These are phyloP conservation scores for Thalassaphorura encarpata DNA, from an alignment of 1,140 invertebrate species.

Conservation along the genomic window DNA sequence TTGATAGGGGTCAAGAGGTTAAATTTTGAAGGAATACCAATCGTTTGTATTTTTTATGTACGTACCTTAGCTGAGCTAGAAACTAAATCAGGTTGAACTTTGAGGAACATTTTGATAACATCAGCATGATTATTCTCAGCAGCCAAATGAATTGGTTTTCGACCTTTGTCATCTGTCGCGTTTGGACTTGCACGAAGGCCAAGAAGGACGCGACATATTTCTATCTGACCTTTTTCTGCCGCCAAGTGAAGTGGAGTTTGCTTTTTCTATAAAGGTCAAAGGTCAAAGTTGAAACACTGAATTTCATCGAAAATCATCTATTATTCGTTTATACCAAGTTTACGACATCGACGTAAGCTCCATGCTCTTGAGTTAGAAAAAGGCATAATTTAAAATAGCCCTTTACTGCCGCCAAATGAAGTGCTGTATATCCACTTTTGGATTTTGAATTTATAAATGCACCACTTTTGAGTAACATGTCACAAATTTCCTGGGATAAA, in stretches of 20 bases:
- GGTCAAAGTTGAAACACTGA: background rate
- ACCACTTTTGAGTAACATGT: slow-evolving; percentile 91
- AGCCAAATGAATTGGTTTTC: slow-evolving; percentile 78
- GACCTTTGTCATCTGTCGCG: slow-evolving; percentile 85
- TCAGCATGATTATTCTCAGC: slow-evolving; percentile 98
- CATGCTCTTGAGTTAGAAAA: slow-evolving; percentile 84
- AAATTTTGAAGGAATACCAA: background rate
- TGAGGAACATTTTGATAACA: slow-evolving; percentile 93
- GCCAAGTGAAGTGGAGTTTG: slow-evolving; percentile 80
- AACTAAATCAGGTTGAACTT: slow-evolving; percentile 87
- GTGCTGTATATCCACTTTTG: slow-evolving; percentile 65
- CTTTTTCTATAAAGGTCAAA: slow-evolving; percentile 47
- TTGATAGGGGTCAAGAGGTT: slow-evolving; percentile 7
- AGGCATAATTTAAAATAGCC: slow-evolving; percentile 74
- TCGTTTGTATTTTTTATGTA: slow-evolving; percentile 1
- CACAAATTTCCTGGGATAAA: slow-evolving; percentile 47
- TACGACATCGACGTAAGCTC: slow-evolving; percentile 86
- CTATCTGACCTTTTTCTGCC: slow-evolving; percentile 84
- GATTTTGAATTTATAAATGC: slow-evolving; percentile 97
- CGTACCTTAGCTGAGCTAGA: slow-evolving; percentile 77
- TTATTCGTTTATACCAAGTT: slow-evolving; percentile 52
- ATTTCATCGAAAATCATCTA: background rate
- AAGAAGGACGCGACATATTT: slow-evolving; percentile 86
- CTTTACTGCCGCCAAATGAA: slow-evolving; percentile 86
- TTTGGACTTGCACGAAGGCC: slow-evolving; percentile 93